Evolutionary conservation across 2,888 invertebrate genomes (phyloP).

Genomic region (Eilema sororculum): DNA sequence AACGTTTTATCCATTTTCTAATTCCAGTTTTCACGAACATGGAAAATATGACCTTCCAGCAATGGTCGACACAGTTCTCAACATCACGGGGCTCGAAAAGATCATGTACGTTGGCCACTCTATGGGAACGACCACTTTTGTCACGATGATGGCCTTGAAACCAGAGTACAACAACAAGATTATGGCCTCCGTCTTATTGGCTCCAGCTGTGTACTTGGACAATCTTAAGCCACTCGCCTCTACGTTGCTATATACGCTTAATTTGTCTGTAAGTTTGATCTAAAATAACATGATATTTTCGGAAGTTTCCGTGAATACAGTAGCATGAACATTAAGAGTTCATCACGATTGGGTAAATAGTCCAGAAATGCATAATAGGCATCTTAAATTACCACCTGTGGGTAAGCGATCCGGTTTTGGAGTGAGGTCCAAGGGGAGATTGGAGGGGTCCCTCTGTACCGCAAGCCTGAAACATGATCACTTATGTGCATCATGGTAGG

Average conservation of each 20-base stretch:
- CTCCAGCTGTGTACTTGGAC: constrained; percentile 83
- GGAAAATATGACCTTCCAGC: constrained; percentile 87
- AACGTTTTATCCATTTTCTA: neutral
- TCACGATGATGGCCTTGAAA: constrained; percentile 84
- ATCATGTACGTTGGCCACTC: constrained; percentile 88
- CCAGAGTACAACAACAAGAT: constrained; percentile 86
- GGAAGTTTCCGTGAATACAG: no score
- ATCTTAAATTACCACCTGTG: no score
- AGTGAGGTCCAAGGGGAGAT: no score
- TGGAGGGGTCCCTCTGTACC: no score
- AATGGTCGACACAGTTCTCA: constrained; percentile 83
- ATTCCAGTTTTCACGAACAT: constrained; percentile 86
- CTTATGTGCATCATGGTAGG: no score
- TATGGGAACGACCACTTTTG: constrained; percentile 86
- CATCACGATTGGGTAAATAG: no score
- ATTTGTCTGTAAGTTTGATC: constrained; percentile 63
- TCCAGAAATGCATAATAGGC: no score
- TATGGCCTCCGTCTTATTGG: constrained; percentile 82
- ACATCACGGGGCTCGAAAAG: constrained; percentile 72
- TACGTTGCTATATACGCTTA: constrained; percentile 59
- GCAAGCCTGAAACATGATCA: no score
- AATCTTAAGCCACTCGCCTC: constrained; percentile 61
- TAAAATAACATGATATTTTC: constrained; percentile 15
- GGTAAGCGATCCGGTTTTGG: no score
- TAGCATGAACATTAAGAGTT: no score